Evolutionary conservation across 2,888 invertebrate genomes (phyloP), one percentile per base, ranked within the genome.

Genomic region (Gastracanthus pulcherrimus): DNA sequence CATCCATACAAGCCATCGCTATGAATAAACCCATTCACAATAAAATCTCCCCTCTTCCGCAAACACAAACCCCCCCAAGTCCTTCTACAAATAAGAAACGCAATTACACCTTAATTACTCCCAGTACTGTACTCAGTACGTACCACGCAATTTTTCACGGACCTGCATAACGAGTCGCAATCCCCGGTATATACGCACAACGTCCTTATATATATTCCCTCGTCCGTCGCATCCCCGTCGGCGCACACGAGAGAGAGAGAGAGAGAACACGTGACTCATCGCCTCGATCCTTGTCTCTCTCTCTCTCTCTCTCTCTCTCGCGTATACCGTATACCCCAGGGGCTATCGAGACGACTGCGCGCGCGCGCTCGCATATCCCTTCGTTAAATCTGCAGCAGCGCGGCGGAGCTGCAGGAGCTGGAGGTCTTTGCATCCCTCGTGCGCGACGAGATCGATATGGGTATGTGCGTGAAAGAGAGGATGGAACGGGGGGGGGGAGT

Each of bases 211-310:
- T 13, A 55, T 26, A 55, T 55, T 26, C 34, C 60, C 4, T 5
- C 38, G 26, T 71, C 16, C 41, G 48, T 67, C 67, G 29, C 67
- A 67, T 67, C 67, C 48, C 67, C 66, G n/a, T 41, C 38, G 16
- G 55, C 62, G 11, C 55, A 64, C 36, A 62, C 55, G 19, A n/a
- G n/a, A n/a, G n/a, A n/a, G n/a, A n/a, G n/a, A n/a, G n/a, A n/a
- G n/a, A n/a, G n/a, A n/a, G n/a, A n/a, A n/a, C n/a, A n/a, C n/a
- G 69, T 74, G 80, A 80, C 74, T 75, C 74, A 80, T 58, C 67
- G 51, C 71, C 26, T 58, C 64, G 23, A 64, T 75, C 19, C 31
- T n/a, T n/a, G n/a, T n/a, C n/a, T n/a, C n/a, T n/a, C n/a, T n/a
- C n/a, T n/a, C n/a, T n/a, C n/a, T n/a, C n/a, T n/a, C n/a, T n/a